Base-by-base conservation (phyloP, 1,140 invertebrate genomes). In the Cyclargus thomasi region DNA sequence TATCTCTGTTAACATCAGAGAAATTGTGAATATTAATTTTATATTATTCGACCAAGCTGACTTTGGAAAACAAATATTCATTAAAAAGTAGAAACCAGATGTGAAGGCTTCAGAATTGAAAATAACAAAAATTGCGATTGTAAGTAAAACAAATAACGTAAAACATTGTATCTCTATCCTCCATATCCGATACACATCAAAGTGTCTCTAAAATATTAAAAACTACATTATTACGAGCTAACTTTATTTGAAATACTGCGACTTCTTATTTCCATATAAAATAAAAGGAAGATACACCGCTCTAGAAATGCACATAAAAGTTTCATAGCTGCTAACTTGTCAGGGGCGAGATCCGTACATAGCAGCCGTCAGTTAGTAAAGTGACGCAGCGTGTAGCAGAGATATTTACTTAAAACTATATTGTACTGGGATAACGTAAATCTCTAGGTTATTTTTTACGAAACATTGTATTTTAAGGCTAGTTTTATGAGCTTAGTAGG, bases 241-340 rank as follows among this genome's bases (percentile, higher is more conserved):
- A 47, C 7, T 47, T 47, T 47, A 47, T 47, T 11, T 47, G 10
- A 47, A 47, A 59, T 59, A 21, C 55, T 18, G 18, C n/a, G 22
- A 20, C 62, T 63, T 22, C 62, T 21, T 22, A 63, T 63, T 63
- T 63, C 23, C 23, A 63, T 63, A 63, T 63, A 63, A 63, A 63
- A 63, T 63, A 63, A 63, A 63, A 63, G 20, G 20, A 22, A 14
- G 14, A 29, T 63, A 63, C 14, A 22, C 62, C 62, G 20, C 17
- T 47, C 39, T 2, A 47, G 62, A 63, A n/a, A 29, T 63, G 22
- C 62, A 29, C 62, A 63, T 63, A 63, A 63, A 63, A 22, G 62
- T 63, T 63, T 63, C 62, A 63, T 63, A 63, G 62, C 62, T 63
- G 62, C 23, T 63, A 63, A 63, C 62, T 63, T 63, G 62, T 63